Percentiles rank a stretch among this genome's conserved stretches.
phyloP scores from a whole-genome alignment of 64 coral and sea anemone species.

The Acropora tenuis region DNA sequence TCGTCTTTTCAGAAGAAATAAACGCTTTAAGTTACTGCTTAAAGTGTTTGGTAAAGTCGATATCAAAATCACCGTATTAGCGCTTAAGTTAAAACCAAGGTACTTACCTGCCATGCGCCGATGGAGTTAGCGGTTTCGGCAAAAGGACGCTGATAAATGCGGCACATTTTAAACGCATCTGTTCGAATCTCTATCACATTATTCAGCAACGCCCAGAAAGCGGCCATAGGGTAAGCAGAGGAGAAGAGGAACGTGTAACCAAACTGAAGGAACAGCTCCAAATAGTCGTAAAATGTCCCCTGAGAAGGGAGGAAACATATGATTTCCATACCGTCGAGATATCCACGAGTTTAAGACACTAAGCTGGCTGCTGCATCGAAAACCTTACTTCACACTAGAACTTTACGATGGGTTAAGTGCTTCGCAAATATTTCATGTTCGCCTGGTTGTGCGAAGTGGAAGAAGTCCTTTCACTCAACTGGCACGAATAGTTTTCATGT shows the following conservation, averaged over 20 bases:
- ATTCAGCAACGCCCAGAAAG: slow-evolving; percentile 86
- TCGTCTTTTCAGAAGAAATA: too few species aligned
- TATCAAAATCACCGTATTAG: too few species aligned
- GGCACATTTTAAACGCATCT: slow-evolving; percentile 84
- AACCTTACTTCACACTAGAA: too few species aligned
- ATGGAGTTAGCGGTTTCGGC: slow-evolving; percentile 60
- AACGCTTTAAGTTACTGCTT: too few species aligned
- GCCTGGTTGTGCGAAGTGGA: too few species aligned
- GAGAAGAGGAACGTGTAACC: slow-evolving; percentile 97
- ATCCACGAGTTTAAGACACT: not conserved
- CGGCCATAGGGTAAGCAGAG: slow-evolving; percentile 93
- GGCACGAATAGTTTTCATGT: too few species aligned
- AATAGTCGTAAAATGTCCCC: slow-evolving; percentile 93
- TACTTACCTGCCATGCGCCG: slow-evolving; percentile 83
- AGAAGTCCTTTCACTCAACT: too few species aligned
- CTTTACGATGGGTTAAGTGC: too few species aligned
- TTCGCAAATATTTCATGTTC: too few species aligned
- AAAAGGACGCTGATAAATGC: slow-evolving; percentile 76
- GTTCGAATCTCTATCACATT: slow-evolving; percentile 85
- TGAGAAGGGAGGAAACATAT: not conserved
- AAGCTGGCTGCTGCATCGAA: too few species aligned
- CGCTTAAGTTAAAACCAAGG: not conserved
- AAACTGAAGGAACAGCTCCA: slow-evolving; percentile 99
- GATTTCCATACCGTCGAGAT: not conserved
- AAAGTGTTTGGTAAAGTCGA: too few species aligned